phyloP scores from a whole-genome alignment of 2,113 vertebrate genomes.

The Mormyrus iriodes region DNA sequence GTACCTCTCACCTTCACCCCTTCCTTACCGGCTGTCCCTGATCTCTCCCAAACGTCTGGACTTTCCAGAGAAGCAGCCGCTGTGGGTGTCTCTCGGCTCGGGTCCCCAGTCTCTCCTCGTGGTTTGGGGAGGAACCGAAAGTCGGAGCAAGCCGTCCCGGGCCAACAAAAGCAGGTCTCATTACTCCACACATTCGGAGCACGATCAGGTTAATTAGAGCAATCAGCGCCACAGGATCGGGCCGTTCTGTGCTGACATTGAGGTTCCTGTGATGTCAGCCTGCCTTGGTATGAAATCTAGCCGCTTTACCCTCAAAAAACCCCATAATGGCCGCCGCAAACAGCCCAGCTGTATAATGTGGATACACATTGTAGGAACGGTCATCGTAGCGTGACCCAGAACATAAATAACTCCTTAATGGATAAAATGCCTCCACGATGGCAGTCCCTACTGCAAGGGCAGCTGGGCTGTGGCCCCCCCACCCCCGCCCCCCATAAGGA shows the following conservation, averaged over 20 bases:
- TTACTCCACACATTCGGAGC: neutral
- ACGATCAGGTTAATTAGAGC: neutral
- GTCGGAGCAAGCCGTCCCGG: neutral
- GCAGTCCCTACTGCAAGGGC: neutral
- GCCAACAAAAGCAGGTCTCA: neutral
- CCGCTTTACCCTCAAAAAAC: neutral
- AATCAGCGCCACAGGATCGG: neutral
- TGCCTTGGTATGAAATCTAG: neutral
- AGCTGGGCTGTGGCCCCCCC: neutral
- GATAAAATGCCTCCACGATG: neutral
- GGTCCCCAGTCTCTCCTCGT: neutral
- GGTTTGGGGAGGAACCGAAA: neutral
- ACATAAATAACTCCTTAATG: slow-evolving; percentile 15
- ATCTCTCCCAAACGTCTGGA: slow-evolving; percentile 59
- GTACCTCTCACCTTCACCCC: slow-evolving; percentile 50
- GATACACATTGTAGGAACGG: neutral
- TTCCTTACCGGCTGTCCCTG: slow-evolving; percentile 52
- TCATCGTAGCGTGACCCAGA: neutral
- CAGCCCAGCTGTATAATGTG: neutral
- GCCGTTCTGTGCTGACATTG: neutral
- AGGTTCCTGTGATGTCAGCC: neutral
- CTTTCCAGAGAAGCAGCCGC: slow-evolving; percentile 35
- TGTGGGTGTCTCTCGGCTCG: neutral
- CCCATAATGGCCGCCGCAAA: neutral
- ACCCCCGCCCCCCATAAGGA: neutral